These are phyloP conservation scores for Pseudolaguvia tuberculata DNA, from an alignment of 2,113 vertebrate species.

Conservation along the genomic window DNA sequence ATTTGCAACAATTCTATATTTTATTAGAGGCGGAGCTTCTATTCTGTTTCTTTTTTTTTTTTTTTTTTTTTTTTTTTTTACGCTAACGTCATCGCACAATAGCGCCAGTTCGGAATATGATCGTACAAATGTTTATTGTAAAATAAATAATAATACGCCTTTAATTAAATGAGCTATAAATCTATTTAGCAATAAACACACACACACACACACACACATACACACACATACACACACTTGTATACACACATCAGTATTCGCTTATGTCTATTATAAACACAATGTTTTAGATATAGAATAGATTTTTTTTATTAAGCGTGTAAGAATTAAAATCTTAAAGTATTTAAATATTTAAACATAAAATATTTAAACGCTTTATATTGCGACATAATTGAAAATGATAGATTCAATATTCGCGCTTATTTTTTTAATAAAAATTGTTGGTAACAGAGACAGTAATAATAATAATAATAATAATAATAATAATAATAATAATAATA, in stretches of 20 bases:
- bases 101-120: neutral
- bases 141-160: neutral
- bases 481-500: too few relatives aligned
- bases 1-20: neutral
- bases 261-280: neutral
- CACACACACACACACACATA: neutral
- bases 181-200: neutral
- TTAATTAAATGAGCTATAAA: neutral
- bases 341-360: too few relatives aligned
- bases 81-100: neutral
- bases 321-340: neutral
- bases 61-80: neutral
- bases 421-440: neutral
- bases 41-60: neutral
- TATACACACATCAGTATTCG: neutral
- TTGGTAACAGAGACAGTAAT: too few relatives aligned
- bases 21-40: neutral
- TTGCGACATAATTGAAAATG: neutral
- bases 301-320: neutral
- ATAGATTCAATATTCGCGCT: neutral
- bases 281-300: neutral
- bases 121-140: neutral
- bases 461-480: too few relatives aligned
- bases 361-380: too few relatives aligned
- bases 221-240: neutral